These are phyloP conservation scores for Apoda limacodes DNA, from an alignment of 2,888 invertebrate species.

Conservation along the genomic window DNA sequence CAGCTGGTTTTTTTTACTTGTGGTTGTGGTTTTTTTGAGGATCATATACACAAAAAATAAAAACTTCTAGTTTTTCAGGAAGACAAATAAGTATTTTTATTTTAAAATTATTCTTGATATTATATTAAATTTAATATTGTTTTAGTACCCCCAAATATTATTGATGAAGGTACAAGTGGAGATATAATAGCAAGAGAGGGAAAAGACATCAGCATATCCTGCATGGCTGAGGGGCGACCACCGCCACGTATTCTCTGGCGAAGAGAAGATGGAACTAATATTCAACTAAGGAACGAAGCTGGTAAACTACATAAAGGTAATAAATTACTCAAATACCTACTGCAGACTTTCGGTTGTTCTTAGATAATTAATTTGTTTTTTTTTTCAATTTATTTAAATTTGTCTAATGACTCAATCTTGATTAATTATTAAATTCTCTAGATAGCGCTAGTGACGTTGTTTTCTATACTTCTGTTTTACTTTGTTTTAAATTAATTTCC, in stretches of 20 bases:
- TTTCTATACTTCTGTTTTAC: no score
- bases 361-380: not conserved
- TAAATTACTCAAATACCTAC: no score
- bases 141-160: constrained; percentile 83
- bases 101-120: not conserved
- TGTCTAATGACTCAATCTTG: no score
- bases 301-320: constrained; percentile 58
- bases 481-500: no score
- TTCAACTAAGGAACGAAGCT: constrained; percentile 57
- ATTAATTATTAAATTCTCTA: no score
- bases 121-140: constrained; percentile 26
- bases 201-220: constrained; percentile 79
- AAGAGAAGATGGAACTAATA: constrained; percentile 71
- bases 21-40: no score
- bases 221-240: constrained; percentile 80
- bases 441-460: no score
- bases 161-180: constrained; percentile 81
- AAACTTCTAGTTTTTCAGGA: no score
- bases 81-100: not conserved
- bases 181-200: constrained; percentile 80
- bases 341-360: no score
- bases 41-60: no score
- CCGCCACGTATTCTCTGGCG: constrained; percentile 74
- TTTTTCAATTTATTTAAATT: not conserved
- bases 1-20: no score